phyloP scores from a whole-genome alignment of 2,888 invertebrate species.

The Tachina grossa region DNA sequence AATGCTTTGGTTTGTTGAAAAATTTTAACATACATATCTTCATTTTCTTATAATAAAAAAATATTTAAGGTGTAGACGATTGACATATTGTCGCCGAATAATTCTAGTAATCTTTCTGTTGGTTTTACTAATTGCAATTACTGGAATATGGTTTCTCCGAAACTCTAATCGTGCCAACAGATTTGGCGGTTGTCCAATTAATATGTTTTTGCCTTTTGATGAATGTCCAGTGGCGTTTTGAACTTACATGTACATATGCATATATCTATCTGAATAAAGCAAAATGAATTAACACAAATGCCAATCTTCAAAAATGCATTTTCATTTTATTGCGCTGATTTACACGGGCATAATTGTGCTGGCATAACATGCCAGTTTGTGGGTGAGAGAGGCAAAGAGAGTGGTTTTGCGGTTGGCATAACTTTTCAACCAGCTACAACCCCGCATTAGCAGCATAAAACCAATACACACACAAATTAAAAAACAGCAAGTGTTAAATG shows the following conservation, averaged over 20 bases:
- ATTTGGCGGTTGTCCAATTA: constrained; percentile 73
- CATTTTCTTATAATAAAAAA: not conserved
- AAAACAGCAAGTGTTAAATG: too few species aligned
- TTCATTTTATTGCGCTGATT: too few species aligned
- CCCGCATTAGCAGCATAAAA: too few species aligned
- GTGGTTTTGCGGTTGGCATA: too few species aligned
- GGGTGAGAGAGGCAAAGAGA: too few species aligned
- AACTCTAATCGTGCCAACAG: constrained; percentile 71
- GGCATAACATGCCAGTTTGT: too few species aligned
- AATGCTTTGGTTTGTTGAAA: constrained; percentile 52
- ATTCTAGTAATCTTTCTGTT: constrained; percentile 32
- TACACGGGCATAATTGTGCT: too few species aligned
- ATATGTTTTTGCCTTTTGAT: constrained; percentile 71
- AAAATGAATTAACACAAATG: not conserved
- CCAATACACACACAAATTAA: too few species aligned
- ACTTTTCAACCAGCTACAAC: too few species aligned
- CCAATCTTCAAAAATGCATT: too few species aligned
- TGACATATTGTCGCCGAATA: constrained; percentile 60
- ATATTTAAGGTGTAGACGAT: constrained; percentile 66
- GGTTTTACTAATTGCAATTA: constrained; percentile 67
- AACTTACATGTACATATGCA: not conserved
- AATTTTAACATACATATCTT: not conserved
- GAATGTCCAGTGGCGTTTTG: constrained; percentile 73
- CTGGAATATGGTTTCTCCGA: constrained; percentile 64
- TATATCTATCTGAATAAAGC: not conserved